Evolutionary conservation across 2,113 vertebrate genomes (phyloP), one percentile per base, ranked within the genome.

Genomic region (Plectropomus leopardus): DNA sequence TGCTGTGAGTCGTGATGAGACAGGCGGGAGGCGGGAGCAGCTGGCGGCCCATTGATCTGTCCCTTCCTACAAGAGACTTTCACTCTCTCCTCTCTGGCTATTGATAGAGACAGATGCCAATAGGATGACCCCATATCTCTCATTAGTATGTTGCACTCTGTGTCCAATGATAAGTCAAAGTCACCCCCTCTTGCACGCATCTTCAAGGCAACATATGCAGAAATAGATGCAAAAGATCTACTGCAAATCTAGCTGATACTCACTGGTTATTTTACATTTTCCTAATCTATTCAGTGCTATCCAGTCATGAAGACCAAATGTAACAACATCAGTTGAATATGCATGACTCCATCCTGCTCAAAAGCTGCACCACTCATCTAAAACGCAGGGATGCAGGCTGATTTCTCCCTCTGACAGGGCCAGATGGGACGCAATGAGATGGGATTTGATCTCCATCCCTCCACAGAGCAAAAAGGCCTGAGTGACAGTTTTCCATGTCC

Each of bases 371-470:
- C 79, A 79, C 82, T 83, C 75, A 64, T 72, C 53, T 72, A 28
- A 45, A 21, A 66, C 82, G 70, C 53, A 76, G 4, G 64, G 50
- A 83, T 82, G 80, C 23, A 28, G 71, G 69, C 78, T 67, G 84
- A 81, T 87, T 82, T 90, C 67, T 69, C 59, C 58, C 80, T 79
- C 67, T 86, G 85, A 86, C 77, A 85, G 61, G 74, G 66, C 83
- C 91, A 76, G 82, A 89, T 85, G 89, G 82, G 80, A 85, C 71
- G 72, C 80, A 78, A 57, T 57, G 74, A 84, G 44, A 73, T 53
- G 58, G 78, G 78, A 76, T 90, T 68, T 90, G 78, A 84, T 78
- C 78, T 85, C 78, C 75, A 83, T 92, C 88, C 72, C 69, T 76
- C 61, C 73, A 86, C 71, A 48, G 47, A 81, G 69, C 54, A 58